These are phyloP conservation scores for Eupithecia dodoneata DNA, from an alignment of 2,888 invertebrate genomes.

Conservation along the genomic window DNA sequence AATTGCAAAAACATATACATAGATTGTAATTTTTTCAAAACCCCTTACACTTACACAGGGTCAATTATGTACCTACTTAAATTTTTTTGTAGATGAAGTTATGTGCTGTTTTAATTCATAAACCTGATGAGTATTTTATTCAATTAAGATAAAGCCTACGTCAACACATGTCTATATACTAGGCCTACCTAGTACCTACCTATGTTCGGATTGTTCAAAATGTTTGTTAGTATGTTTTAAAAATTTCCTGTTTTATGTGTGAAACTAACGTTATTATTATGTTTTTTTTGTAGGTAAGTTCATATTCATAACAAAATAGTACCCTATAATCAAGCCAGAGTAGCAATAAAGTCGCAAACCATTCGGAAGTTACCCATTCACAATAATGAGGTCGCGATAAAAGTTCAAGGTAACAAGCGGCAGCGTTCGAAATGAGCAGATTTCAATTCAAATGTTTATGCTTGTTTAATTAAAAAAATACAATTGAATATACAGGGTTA, in stretches of 20 bases:
- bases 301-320: neutral
- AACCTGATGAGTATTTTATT: no score
- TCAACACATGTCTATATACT: no score
- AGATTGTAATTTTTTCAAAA: neutral
- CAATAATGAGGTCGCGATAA: neutral
- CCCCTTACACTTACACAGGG: no score
- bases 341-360: neutral
- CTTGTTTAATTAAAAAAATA: no score
- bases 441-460: neutral
- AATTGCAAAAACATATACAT: neutral
- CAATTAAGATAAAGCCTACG: no score
- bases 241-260: neutral
- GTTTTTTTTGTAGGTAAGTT: neutral
- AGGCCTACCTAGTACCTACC: no score
- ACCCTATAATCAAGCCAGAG: neutral
- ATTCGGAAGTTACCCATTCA: constrained; percentile 1
- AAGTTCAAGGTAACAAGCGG: neutral
- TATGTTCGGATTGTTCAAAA: neutral
- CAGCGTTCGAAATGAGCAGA: neutral
- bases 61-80: no score
- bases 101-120: no score
- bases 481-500: no score
- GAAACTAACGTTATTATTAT: neutral
- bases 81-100: no score
- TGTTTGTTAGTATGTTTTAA: neutral